Percentiles rank a stretch among this genome's conserved stretches.
Conservation (phyloP, 64 coral and sea anemone genomes). For the Dendronephthya gigantea region DNA sequence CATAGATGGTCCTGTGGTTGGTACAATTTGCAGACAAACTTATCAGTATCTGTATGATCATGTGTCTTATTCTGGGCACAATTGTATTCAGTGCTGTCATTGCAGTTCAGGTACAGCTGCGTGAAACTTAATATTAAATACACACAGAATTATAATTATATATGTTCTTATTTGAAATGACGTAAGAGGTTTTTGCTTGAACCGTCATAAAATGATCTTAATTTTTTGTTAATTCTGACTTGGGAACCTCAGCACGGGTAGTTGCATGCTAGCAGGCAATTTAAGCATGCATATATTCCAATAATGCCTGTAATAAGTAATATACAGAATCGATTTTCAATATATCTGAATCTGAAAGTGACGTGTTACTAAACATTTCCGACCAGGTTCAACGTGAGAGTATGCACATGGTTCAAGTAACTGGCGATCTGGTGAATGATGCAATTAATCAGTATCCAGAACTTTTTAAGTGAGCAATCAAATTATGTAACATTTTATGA, state of each 20-base stretch:
- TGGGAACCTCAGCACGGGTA: no score
- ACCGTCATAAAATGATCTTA: no score
- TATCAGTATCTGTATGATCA: constrained; percentile 81
- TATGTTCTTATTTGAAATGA: no score
- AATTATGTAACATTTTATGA: not conserved
- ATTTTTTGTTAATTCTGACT: no score
- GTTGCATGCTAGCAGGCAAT: no score
- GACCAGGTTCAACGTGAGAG: constrained; percentile 88
- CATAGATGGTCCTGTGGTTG: constrained; percentile 66
- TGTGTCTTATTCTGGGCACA: constrained; percentile 60
- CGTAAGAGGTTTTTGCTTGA: no score
- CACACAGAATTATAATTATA: not conserved
- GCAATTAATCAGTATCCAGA: constrained; percentile 76
- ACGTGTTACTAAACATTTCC: not conserved
- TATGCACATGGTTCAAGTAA: constrained; percentile 68
- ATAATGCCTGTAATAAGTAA: not conserved
- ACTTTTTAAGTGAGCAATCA: constrained; percentile 60
- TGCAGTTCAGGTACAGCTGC: constrained; percentile 65
- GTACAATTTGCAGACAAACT: constrained; percentile 83
- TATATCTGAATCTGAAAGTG: not conserved
- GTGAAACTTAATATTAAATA: not conserved
- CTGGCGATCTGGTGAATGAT: constrained; percentile 88
- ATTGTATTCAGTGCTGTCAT: constrained; percentile 61
- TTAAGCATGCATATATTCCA: no score
- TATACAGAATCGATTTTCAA: not conserved